These are phyloP conservation scores for Ancistrus triradiatus DNA, from an alignment of 2,113 vertebrate genomes.

Conservation along the genomic window DNA sequence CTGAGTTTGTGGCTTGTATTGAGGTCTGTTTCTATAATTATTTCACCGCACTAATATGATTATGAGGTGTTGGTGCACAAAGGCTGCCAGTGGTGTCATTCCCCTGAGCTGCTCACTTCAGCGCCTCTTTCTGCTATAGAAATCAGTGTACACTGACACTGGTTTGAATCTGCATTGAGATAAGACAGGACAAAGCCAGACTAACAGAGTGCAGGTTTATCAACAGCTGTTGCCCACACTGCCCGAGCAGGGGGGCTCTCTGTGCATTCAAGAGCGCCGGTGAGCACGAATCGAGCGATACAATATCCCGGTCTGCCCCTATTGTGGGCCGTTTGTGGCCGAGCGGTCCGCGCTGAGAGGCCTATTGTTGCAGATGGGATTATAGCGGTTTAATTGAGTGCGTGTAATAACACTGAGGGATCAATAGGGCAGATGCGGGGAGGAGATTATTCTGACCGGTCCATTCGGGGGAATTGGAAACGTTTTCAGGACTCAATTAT, in stretches of 20 bases:
- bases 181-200: constrained; percentile 4
- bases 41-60: too few species aligned
- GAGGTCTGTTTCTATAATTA: too few species aligned
- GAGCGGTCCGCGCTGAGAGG: constrained; percentile 48
- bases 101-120: neutral
- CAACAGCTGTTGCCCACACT: too few species aligned
- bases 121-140: too few species aligned
- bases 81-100: too few species aligned
- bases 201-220: constrained; percentile 8
- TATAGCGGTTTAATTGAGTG: constrained; percentile 90
- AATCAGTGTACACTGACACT: neutral
- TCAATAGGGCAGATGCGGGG: constrained; percentile 84
- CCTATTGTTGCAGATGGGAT: constrained; percentile 73
- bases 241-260: neutral
- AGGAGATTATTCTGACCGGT: constrained; percentile 72
- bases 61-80: too few species aligned
- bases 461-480: constrained; percentile 80
- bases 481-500: constrained; percentile 82
- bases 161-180: constrained; percentile 19
- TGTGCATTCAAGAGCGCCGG: neutral
- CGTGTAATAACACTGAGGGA: constrained; percentile 75
- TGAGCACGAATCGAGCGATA: constrained; percentile 54
- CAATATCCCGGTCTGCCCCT: constrained; percentile 70
- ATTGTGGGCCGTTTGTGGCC: constrained; percentile 61
- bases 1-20: too few species aligned